Evolutionary conservation across 2,113 vertebrate genomes (phyloP).

Genomic region (Cavia porcellus): DNA sequence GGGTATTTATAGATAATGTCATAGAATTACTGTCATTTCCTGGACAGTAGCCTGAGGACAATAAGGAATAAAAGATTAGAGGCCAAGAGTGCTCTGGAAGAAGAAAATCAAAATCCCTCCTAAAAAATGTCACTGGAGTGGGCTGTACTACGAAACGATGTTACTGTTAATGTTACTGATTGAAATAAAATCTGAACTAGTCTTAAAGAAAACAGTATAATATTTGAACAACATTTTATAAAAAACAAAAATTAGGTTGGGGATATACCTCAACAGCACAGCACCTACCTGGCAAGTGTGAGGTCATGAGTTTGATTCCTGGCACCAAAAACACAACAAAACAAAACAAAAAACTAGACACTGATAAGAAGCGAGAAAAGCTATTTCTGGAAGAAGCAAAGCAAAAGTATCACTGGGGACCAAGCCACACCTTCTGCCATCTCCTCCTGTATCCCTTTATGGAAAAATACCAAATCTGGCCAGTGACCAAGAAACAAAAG

Average conservation of each 20-base stretch:
- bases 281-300: too few relatives aligned
- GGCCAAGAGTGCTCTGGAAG: neutral
- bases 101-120: neutral
- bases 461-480: neutral
- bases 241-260: neutral
- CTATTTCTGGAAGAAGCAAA: neutral
- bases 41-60: neutral
- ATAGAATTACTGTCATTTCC: neutral
- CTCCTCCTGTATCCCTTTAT: neutral
- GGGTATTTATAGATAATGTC: neutral
- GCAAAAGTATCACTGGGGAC: neutral
- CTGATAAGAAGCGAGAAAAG: neutral
- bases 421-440: neutral
- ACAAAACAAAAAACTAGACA: neutral
- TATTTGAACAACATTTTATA: neutral
- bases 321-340: too few relatives aligned
- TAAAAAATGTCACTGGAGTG: neutral
- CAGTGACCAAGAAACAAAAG: neutral
- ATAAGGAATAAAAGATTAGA: neutral
- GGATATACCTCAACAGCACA: too few relatives aligned
- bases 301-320: too few relatives aligned
- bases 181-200: slow-evolving; percentile 30
- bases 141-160: neutral
- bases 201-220: slow-evolving; percentile 32
- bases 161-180: neutral